A percentile compares a stretch with the other conserved stretches of the same genome.
These are phyloP conservation scores for Dromius quadrimaculatus DNA, from an alignment of 2,888 invertebrate species.

Conservation along the genomic window DNA sequence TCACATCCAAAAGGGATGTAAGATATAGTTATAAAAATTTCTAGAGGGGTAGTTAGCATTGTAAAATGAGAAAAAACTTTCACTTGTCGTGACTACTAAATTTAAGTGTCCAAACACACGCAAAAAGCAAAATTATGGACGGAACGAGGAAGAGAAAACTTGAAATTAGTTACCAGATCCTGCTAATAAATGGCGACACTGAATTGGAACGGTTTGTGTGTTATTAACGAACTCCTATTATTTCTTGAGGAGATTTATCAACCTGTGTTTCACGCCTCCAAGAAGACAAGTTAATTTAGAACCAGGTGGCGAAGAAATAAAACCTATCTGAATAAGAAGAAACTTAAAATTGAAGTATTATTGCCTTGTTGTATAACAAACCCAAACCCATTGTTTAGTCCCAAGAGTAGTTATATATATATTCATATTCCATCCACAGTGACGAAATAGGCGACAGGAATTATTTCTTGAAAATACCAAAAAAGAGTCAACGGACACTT, in stretches of 20 bases:
- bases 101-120: conserved; percentile 25
- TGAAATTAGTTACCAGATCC: conserved; percentile 15
- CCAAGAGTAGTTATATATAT: too few relatives aligned
- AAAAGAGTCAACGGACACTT: too few relatives aligned
- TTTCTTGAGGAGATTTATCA: conserved; percentile 1
- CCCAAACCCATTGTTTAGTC: background rate
- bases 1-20: conserved; percentile 8
- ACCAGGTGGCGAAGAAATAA: background rate
- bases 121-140: background rate
- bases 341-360: background rate
- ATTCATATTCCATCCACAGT: too few relatives aligned
- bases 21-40: conserved; percentile 38
- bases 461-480: too few relatives aligned
- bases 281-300: background rate
- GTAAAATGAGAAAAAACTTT: conserved; percentile 7
- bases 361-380: background rate
- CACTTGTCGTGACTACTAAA: conserved; percentile 35
- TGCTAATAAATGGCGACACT: conserved; percentile 37
- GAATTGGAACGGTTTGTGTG: conserved; percentile 32
- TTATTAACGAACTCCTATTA: conserved; percentile 36
- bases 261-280: conserved; percentile 1
- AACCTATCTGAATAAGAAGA: background rate
- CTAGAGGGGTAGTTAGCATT: conserved; percentile 1
- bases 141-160: conserved; percentile 11
- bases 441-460: too few relatives aligned